Conservation (phyloP, 1,140 invertebrate genomes). For the Calycopis cecrops region DNA sequence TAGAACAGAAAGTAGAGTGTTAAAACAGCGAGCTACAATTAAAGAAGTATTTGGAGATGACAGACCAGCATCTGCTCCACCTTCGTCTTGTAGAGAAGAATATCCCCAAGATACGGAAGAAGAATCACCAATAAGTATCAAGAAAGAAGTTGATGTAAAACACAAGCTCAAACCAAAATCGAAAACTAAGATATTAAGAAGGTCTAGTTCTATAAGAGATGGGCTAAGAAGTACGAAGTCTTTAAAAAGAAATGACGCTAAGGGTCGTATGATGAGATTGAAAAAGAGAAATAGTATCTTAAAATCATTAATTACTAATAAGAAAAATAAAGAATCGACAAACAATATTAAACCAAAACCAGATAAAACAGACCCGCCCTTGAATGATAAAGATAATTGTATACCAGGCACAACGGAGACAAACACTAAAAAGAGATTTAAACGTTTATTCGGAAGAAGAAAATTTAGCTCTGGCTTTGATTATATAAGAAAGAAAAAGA, state of each 20-base stretch:
- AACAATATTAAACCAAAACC: constrained; percentile 50
- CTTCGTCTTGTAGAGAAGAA: constrained; percentile 66
- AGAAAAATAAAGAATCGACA: constrained; percentile 52
- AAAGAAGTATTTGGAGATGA: constrained; percentile 85
- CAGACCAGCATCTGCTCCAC: constrained; percentile 71
- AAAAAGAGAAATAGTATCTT: constrained; percentile 76
- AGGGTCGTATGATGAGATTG: constrained; percentile 73
- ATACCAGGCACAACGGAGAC: constrained; percentile 38
- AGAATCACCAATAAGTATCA: constrained; percentile 35
- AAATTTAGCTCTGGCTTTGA: constrained; percentile 84
- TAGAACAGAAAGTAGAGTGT: constrained; percentile 83
- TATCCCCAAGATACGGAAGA: constrained; percentile 44
- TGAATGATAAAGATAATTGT: constrained; percentile 53
- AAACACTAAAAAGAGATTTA: constrained; percentile 56
- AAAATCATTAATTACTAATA: constrained; percentile 66
- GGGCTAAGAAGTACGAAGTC: constrained; percentile 76
- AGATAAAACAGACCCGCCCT: constrained; percentile 46
- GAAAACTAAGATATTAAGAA: constrained; percentile 54
- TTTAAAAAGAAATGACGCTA: constrained; percentile 76
- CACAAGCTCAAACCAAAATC: constrained; percentile 58
- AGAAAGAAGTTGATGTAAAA: constrained; percentile 55
- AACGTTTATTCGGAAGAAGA: constrained; percentile 67
- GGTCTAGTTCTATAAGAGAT: constrained; percentile 74
- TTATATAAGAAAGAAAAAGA: constrained; percentile 92
- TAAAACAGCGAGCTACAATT: constrained; percentile 86